Percentiles rank a stretch among this genome's conserved stretches.
phyloP scores from a whole-genome alignment of 1,140 invertebrate species.

The Sweltsa coloradensis region DNA sequence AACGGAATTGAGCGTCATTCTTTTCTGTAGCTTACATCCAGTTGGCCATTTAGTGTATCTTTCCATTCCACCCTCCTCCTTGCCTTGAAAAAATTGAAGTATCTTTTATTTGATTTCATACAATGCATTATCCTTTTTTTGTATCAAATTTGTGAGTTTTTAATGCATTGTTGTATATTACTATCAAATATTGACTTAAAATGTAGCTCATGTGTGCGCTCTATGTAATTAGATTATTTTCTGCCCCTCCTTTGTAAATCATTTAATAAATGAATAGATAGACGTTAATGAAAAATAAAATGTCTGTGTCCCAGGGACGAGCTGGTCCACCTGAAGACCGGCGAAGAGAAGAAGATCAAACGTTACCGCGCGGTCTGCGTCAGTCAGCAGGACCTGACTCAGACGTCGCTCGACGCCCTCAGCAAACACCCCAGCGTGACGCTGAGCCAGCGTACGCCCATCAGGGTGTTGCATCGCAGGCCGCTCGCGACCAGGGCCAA shows the following conservation, averaged over 20 bases:
- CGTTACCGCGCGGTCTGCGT: slow-evolving; percentile 69
- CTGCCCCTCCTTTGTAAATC: too few relatives aligned
- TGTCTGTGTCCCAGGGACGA: slow-evolving; percentile 42
- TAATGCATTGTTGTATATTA: too few relatives aligned
- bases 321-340: slow-evolving; percentile 62
- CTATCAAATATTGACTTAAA: too few relatives aligned
- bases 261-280: background rate
- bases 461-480: slow-evolving; percentile 73
- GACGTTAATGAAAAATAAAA: slow-evolving; percentile 8
- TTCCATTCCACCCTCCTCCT: too few relatives aligned
- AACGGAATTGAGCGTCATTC: too few relatives aligned
- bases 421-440: slow-evolving; percentile 37
- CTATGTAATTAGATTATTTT: background rate
- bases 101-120: too few relatives aligned
- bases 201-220: too few relatives aligned
- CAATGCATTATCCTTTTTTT: too few relatives aligned
- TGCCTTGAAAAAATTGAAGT: too few relatives aligned
- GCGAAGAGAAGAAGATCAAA: slow-evolving; percentile 78
- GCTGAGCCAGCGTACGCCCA: slow-evolving; percentile 58
- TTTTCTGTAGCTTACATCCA: too few relatives aligned
- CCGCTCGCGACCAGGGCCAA: slow-evolving; percentile 50
- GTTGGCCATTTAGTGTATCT: too few relatives aligned
- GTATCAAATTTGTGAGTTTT: too few relatives aligned
- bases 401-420: slow-evolving; percentile 38
- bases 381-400: slow-evolving; percentile 32